A percentile compares a stretch with the other conserved stretches of the same genome.
phyloP scores from a whole-genome alignment of 2,888 invertebrate genomes.

The Danaus chrysippus region DNA sequence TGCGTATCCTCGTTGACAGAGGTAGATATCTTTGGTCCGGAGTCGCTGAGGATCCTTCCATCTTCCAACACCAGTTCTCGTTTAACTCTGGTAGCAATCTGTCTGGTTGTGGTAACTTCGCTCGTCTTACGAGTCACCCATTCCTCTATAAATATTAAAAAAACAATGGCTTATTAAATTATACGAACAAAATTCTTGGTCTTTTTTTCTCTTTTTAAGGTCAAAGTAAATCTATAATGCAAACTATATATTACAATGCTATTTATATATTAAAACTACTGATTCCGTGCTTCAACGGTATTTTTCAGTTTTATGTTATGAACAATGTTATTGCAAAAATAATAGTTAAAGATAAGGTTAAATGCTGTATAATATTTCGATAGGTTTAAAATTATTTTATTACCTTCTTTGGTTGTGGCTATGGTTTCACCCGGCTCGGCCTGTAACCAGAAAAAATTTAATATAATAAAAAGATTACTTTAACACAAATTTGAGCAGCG shows the following conservation, averaged over 20 bases:
- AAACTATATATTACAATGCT: too few relatives aligned
- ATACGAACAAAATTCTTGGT: too few relatives aligned
- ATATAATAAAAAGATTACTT: not conserved
- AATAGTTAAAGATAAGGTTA: too few relatives aligned
- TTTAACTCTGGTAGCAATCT: slow-evolving; percentile 94
- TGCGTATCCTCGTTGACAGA: slow-evolving; percentile 95
- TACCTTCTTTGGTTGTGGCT: slow-evolving; percentile 92
- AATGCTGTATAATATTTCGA: too few relatives aligned
- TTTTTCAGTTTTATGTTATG: too few relatives aligned
- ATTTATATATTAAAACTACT: too few relatives aligned
- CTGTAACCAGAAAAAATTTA: slow-evolving; percentile 58
- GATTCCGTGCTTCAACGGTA: too few relatives aligned
- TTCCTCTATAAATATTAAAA: slow-evolving; percentile 85
- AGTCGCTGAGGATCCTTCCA: slow-evolving; percentile 92
- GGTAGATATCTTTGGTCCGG: slow-evolving; percentile 93
- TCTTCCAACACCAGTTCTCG: slow-evolving; percentile 93
- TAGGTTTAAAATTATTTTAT: not conserved
- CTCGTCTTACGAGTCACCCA: slow-evolving; percentile 95
- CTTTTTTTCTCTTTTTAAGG: too few relatives aligned
- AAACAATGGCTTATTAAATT: too few relatives aligned
- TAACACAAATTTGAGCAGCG: slow-evolving; percentile 37
- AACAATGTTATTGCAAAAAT: too few relatives aligned
- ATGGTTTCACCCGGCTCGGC: slow-evolving; percentile 87
- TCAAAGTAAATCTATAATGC: too few relatives aligned
- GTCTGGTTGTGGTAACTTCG: slow-evolving; percentile 92